These are phyloP conservation scores for Tragelaphus scriptus DNA, from an alignment of 2,113 vertebrate species.

Conservation along the genomic window DNA sequence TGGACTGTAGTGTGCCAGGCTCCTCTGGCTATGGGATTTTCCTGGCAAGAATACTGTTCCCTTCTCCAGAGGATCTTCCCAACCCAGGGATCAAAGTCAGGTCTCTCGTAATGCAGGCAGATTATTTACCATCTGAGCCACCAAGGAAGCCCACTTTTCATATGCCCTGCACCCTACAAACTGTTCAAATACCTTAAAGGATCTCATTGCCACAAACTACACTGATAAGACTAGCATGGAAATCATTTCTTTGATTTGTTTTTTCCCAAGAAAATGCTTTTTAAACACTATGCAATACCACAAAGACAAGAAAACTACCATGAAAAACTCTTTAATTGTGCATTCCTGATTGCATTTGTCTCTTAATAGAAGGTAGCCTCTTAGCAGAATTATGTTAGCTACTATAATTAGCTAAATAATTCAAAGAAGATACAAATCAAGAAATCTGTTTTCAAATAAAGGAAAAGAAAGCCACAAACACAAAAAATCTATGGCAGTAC, in stretches of 20 bases:
- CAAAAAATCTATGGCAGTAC: neutral
- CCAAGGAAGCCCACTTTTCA: neutral
- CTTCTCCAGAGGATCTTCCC: neutral
- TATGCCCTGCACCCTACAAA: slow-evolving; percentile 11
- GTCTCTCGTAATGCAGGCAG: neutral
- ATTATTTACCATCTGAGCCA: neutral
- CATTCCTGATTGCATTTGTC: slow-evolving; percentile 1
- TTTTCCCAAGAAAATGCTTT: slow-evolving; percentile 53
- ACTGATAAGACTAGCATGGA: slow-evolving; percentile 12
- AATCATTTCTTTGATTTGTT: slow-evolving; percentile 57
- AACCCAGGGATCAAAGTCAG: neutral
- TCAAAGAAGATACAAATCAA: slow-evolving; percentile 63
- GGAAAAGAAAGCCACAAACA: slow-evolving; percentile 21
- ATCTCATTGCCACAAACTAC: neutral
- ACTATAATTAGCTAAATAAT: slow-evolving; percentile 50
- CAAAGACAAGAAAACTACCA: slow-evolving; percentile 36
- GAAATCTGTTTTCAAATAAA: slow-evolving; percentile 48
- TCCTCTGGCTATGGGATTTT: neutral
- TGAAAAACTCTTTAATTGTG: neutral
- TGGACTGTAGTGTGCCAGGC: neutral
- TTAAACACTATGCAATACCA: slow-evolving; percentile 28
- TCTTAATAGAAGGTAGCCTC: neutral
- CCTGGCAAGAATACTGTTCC: neutral
- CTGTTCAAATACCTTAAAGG: neutral
- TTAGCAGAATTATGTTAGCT: slow-evolving; percentile 19